These are phyloP conservation scores for Drosophila quadrilineata DNA, from an alignment of 1,140 invertebrate species.

Conservation along the genomic window DNA sequence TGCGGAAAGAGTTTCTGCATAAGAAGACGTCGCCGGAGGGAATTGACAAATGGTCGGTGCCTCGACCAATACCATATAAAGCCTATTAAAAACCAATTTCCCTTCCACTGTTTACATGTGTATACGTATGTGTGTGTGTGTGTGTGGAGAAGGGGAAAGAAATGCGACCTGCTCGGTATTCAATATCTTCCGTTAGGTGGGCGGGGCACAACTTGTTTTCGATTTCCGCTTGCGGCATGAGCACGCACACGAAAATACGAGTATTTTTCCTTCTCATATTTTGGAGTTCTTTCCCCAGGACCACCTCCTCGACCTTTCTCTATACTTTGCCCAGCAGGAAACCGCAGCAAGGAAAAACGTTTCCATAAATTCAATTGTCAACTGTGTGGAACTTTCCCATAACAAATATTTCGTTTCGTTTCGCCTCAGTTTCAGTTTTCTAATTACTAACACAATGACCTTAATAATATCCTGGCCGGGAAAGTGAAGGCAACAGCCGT, in stretches of 20 bases:
- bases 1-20: slow-evolving; percentile 6
- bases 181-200: slow-evolving; percentile 26
- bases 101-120: slow-evolving; percentile 3
- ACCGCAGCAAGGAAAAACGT: background rate
- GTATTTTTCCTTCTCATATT: too few relatives aligned
- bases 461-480: slow-evolving; percentile 50
- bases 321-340: too few relatives aligned
- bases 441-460: slow-evolving; percentile 34
- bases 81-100: slow-evolving; percentile 47
- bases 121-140: background rate
- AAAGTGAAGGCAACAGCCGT: slow-evolving; percentile 23
- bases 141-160: background rate
- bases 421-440: slow-evolving; percentile 16
- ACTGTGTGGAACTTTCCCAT: slow-evolving; percentile 18
- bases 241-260: slow-evolving; percentile 4
- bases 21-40: slow-evolving; percentile 21
- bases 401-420: slow-evolving; percentile 43
- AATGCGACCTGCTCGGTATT: background rate
- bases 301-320: too few relatives aligned
- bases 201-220: slow-evolving; percentile 29
- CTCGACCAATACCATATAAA: slow-evolving; percentile 18
- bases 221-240: slow-evolving; percentile 34
- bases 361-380: slow-evolving; percentile 46
- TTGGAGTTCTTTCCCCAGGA: too few relatives aligned
- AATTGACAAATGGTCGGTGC: slow-evolving; percentile 33